Conservation (phyloP, 2,113 vertebrate genomes). For the Gnathonemus longibarbis region DNA sequence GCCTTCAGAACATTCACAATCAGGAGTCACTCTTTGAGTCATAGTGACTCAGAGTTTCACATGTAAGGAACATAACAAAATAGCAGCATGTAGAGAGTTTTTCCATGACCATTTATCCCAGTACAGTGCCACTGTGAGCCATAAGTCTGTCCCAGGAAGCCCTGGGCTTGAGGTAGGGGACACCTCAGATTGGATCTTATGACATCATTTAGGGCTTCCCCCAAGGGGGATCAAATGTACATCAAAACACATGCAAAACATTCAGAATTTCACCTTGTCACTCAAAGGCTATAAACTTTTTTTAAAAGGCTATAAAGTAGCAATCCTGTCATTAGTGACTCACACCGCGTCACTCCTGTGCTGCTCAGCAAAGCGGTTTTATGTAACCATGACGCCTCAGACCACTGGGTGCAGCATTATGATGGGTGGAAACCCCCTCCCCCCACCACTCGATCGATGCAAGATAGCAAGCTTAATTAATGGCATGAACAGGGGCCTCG, state of each 20-base stretch:
- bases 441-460: slow-evolving; percentile 11
- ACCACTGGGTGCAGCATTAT: not conserved
- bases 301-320: not conserved
- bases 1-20: slow-evolving; percentile 56
- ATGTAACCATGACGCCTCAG: not conserved
- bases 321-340: not conserved
- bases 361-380: not conserved
- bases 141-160: not conserved
- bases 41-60: not conserved
- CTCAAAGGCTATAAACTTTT: not conserved
- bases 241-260: not conserved
- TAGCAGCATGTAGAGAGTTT: not conserved
- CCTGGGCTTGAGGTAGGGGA: not conserved
- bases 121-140: not conserved
- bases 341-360: not conserved
- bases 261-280: not conserved
- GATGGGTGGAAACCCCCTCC: not conserved
- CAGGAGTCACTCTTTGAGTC: not conserved
- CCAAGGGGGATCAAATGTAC: not conserved
- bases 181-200: not conserved
- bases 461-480: not conserved
- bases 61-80: not conserved
- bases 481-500: not conserved
- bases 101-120: not conserved
- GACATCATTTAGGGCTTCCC: not conserved